Evolutionary conservation across 2,888 invertebrate species (phyloP).

Genomic region (Trichopoda pennipes): DNA sequence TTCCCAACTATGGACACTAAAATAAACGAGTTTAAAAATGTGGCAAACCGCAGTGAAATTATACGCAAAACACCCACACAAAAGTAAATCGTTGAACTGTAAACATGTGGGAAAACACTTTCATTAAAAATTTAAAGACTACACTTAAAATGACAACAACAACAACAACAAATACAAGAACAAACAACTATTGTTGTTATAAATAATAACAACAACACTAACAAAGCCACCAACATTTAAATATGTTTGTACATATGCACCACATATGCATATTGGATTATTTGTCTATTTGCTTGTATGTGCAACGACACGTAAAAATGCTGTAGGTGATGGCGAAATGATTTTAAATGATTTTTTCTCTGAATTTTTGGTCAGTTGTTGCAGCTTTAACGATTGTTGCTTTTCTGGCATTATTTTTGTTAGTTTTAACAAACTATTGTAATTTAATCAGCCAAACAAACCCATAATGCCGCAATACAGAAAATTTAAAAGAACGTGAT

Average conservation of each 20-base stretch:
- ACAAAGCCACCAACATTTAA: conserved; percentile 19
- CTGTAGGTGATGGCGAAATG: conserved; percentile 61
- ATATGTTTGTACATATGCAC: conserved; percentile 42
- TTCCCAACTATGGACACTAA: conserved; percentile 58
- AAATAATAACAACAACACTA: conserved; percentile 31
- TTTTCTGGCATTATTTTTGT: conserved; percentile 37
- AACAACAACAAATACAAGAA: conserved; percentile 21
- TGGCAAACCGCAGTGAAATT: conserved; percentile 70
- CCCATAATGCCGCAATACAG: conserved; percentile 37
- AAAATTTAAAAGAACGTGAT: conserved; percentile 13
- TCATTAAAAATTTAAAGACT: conserved; percentile 73
- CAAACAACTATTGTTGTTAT: conserved; percentile 25
- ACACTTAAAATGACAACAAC: conserved; percentile 53
- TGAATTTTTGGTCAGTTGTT: neutral
- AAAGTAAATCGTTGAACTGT: conserved; percentile 72
- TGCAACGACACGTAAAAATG: conserved; percentile 51
- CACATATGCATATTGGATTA: neutral
- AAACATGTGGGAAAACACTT: conserved; percentile 75
- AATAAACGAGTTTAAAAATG: conserved; percentile 66
- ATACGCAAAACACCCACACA: conserved; percentile 66
- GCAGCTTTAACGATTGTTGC: conserved; percentile 1
- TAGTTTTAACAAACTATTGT: conserved; percentile 60
- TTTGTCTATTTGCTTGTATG: conserved; percentile 21
- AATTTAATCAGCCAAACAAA: conserved; percentile 61
- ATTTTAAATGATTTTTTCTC: conserved; percentile 28